Evolutionary conservation across 1,140 invertebrate species (phyloP).

Genomic region (Palaemon carinicauda): DNA sequence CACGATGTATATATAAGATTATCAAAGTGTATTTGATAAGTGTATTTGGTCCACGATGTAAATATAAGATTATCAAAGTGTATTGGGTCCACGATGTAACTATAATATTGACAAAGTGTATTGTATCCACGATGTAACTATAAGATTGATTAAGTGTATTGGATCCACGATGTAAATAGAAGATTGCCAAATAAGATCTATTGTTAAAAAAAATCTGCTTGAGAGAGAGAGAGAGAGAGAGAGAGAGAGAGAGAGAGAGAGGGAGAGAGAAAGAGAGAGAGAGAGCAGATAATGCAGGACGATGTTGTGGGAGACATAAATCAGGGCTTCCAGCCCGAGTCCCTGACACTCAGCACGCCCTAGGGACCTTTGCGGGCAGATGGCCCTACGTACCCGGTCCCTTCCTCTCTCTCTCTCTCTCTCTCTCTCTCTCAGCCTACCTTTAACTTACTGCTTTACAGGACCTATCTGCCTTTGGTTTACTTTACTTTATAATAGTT

Average conservation of each 20-base stretch:
- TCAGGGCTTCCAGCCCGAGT: no score
- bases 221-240: not conserved
- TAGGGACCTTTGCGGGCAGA: not conserved
- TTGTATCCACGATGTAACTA: no score
- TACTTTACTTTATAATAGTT: not conserved
- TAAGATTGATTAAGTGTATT: no score
- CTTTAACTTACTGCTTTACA: not conserved
- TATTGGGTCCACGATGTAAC: no score
- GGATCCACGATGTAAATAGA: no score
- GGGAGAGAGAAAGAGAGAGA: not conserved
- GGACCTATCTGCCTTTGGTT: not conserved
- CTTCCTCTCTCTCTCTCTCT: not conserved
- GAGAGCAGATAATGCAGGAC: not conserved
- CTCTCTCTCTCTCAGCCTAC: slow-evolving; percentile 11
- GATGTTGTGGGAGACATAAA: not conserved
- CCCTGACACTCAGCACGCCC: no score
- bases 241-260: not conserved
- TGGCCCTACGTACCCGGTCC: not conserved
- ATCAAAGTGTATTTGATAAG: no score
- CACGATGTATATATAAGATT: no score
- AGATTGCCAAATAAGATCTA: not conserved
- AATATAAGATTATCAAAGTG: no score
- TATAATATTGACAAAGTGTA: no score
- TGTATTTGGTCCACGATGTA: no score
- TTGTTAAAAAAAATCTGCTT: not conserved